Evolutionary conservation across 2,797 vertebrate genomes (phyloP).

Genomic region (Ptychadena robeensis): DNA sequence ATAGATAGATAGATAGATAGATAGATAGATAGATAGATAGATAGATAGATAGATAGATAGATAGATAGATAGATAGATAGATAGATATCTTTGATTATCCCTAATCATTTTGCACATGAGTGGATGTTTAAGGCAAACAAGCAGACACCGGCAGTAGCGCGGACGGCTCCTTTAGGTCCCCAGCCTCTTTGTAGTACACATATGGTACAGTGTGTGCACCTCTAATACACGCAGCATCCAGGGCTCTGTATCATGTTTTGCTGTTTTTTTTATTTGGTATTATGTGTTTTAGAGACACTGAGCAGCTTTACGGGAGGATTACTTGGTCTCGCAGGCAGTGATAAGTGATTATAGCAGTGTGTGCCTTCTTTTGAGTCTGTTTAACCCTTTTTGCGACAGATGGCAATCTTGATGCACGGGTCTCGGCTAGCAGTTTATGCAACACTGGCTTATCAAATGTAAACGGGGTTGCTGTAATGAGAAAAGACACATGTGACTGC

Average conservation of each 20-base stretch:
- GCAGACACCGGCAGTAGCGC: background rate
- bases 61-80: too few species aligned
- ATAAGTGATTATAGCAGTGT: constrained; percentile 46
- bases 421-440: constrained; percentile 25
- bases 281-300: constrained; percentile 46
- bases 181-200: constrained; percentile 6
- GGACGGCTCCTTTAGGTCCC: background rate
- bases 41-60: too few species aligned
- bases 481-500: background rate
- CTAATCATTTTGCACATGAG: background rate
- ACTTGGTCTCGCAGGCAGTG: constrained; percentile 32
- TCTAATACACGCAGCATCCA: constrained; percentile 44
- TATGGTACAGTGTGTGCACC: background rate
- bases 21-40: too few species aligned
- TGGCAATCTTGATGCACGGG: constrained; percentile 5
- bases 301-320: constrained; percentile 46
- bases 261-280: constrained; percentile 45
- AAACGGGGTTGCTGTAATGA: background rate
- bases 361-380: constrained; percentile 32
- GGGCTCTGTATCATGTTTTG: constrained; percentile 48
- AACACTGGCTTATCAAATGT: constrained; percentile 13
- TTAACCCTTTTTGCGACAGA: constrained; percentile 47
- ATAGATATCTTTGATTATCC: too few species aligned
- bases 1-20: too few species aligned
- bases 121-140: background rate